Evolutionary conservation across 2,888 invertebrate species (phyloP), one percentile per base, ranked within the genome.

Genomic region (Ophioninae sp.): DNA sequence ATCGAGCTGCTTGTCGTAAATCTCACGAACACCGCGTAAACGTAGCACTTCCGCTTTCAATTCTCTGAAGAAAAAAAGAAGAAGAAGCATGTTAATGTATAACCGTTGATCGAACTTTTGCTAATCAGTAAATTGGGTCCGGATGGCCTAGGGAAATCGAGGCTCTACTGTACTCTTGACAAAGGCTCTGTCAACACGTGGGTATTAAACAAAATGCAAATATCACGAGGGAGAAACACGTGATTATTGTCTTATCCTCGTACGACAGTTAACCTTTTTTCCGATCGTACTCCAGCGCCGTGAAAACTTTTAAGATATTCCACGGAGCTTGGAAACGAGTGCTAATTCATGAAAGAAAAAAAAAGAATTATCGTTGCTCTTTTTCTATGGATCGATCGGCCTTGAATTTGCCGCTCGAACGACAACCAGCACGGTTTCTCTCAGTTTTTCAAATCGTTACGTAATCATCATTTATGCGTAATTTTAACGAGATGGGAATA

Each of bases 21-120:
- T 94, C 87, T 95, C 94, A 7, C 94, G 93, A 64, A 95, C 92
- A 0, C 94, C 94, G 80, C 95, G 94, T n/a, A 96, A 91, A 39
- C 95, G 94, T 87, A 95, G 95, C 56, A 96, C 95, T 93, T 96
- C 96, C 0, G 95, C 95, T 83, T 95, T 94, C 79, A 97, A 91
- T 89, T 96, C 96, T 87, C 93, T 91, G 86, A 78, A 68, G 67
- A 67, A 20, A 81, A 69, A 64, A 72, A 68, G 41, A 67, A 64
- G 57, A 56, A 23, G 10, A 65, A 44, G 56, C 17, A 62, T 50
- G 61, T 39, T 21, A 6, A 41, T 59, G 8, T 59, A 20, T 59
- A 2, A 2, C 3, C 3, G 30, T 30, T 30, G 3, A 30, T 30
- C 3, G 30, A 30, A 30, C 2, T 30, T 30, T 30, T 30, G 30